A percentile compares a stretch with the other conserved stretches of the same genome.
Conservation (phyloP, 2,888 invertebrate species). For the Agapostemon virescens region DNA sequence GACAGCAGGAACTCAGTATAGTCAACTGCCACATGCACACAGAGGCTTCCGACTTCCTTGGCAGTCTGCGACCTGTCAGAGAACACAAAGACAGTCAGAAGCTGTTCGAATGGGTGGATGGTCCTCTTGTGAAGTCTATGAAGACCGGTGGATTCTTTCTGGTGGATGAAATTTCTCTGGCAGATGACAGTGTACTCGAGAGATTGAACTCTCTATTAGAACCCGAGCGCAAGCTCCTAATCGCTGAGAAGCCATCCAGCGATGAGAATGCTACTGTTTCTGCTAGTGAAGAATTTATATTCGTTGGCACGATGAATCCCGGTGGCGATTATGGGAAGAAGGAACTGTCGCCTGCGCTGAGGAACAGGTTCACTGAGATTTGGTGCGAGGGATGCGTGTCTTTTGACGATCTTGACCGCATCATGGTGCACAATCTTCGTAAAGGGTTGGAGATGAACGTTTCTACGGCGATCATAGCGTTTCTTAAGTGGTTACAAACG, state of each 20-base stretch:
- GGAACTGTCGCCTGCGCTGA: slow-evolving; percentile 97
- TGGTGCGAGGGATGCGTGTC: slow-evolving; percentile 94
- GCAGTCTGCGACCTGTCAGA: slow-evolving; percentile 94
- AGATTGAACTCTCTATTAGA: slow-evolving; percentile 97
- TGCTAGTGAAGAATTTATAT: slow-evolving; percentile 89
- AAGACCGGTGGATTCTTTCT: slow-evolving; percentile 92
- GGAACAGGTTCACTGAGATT: slow-evolving; percentile 99
- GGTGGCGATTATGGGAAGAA: slow-evolving; percentile 99
- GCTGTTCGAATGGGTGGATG: slow-evolving; percentile 98
- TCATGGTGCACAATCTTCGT: slow-evolving; percentile 90
- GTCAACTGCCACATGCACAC: slow-evolving; percentile 99
- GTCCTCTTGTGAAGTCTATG: slow-evolving; percentile 96
- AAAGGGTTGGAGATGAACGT: slow-evolving; percentile 83
- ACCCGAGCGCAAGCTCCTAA: slow-evolving; percentile 93
- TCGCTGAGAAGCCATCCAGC: slow-evolving; percentile 89
- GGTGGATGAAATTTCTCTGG: slow-evolving; percentile 99
- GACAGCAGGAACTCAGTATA: slow-evolving; percentile 85
- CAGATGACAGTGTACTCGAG: slow-evolving; percentile 98
- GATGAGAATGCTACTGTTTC: slow-evolving; percentile 80
- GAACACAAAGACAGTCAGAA: slow-evolving; percentile 82
- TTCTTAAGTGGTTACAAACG: slow-evolving; percentile 88
- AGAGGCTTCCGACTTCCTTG: slow-evolving; percentile 98
- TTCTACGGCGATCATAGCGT: slow-evolving; percentile 88
- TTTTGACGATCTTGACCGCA: slow-evolving; percentile 88
- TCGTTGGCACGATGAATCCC: slow-evolving; percentile 99